These are phyloP conservation scores for Cydia strobilella DNA, from an alignment of 1,140 invertebrate genomes.

Conservation along the genomic window DNA sequence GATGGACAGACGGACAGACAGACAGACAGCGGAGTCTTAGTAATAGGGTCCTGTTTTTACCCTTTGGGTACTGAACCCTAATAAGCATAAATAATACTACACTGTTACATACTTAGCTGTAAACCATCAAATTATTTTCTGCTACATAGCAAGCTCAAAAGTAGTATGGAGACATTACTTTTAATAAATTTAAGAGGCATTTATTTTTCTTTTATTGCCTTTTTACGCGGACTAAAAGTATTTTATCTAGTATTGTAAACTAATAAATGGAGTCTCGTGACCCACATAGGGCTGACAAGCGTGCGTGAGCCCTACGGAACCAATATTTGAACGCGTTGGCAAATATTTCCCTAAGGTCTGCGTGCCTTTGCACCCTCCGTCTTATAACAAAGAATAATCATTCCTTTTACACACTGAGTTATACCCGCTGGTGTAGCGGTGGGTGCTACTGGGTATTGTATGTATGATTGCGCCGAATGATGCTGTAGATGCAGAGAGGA, in stretches of 20 bases:
- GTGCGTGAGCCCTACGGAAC: constrained; percentile 30
- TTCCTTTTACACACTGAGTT: constrained; percentile 16
- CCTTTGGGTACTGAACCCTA: too few species aligned
- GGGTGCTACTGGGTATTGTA: neutral
- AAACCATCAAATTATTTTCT: too few species aligned
- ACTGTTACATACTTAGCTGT: too few species aligned
- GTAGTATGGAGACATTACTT: neutral
- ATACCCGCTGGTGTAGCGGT: neutral
- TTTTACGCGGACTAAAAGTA: neutral
- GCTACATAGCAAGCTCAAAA: too few species aligned
- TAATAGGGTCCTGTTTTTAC: too few species aligned
- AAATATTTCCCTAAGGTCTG: constrained; percentile 32
- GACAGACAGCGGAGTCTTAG: too few species aligned
- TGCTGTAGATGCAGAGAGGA: neutral
- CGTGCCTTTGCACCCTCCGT: constrained; percentile 29
- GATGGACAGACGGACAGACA: too few species aligned
- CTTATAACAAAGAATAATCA: constrained; percentile 32
- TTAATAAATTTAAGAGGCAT: neutral
- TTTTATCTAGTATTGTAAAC: constrained; percentile 12
- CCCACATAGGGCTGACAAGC: constrained; percentile 31
- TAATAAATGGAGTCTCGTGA: constrained; percentile 25
- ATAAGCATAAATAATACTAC: too few species aligned
- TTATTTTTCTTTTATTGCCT: too few species aligned
- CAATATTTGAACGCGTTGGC: constrained; percentile 25
- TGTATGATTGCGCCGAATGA: neutral